A percentile compares a stretch with the other conserved stretches of the same genome.
Evolutionary conservation across 2,113 vertebrate species (phyloP).

Genomic region (Rhizomys pruinosus): DNA sequence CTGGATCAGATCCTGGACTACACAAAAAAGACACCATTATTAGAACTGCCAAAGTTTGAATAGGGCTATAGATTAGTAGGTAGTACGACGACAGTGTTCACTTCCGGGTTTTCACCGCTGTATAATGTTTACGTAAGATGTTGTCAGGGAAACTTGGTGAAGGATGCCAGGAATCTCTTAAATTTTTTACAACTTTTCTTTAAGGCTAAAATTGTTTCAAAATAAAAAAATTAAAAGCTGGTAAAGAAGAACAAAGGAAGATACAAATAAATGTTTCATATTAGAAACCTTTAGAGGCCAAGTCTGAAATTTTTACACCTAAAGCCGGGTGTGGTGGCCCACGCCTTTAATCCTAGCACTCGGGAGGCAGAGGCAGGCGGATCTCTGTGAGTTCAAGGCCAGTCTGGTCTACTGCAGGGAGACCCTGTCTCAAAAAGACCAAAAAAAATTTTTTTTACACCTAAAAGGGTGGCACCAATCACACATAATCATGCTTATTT

Average conservation of each 20-base stretch:
- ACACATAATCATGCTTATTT: neutral
- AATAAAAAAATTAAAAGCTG: neutral
- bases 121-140: neutral
- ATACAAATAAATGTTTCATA: neutral
- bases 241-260: neutral
- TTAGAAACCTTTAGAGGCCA: neutral
- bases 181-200: neutral
- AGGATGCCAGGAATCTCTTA: neutral
- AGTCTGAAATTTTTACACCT: slow-evolving; percentile 36
- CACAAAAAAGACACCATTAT: no score
- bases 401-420: no score
- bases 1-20: neutral
- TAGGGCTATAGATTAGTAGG: neutral
- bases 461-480: neutral
- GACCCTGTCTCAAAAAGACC: no score
- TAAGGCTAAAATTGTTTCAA: slow-evolving; percentile 19
- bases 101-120: neutral
- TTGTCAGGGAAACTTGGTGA: neutral
- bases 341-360: no score
- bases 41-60: neutral
- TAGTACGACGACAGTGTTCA: neutral
- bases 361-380: no score
- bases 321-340: no score
- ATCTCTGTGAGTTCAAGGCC: no score
- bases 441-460: no score